These are phyloP conservation scores for Linhomoeus sp. DNA, from an alignment of 2,888 invertebrate genomes.

Conservation along the genomic window DNA sequence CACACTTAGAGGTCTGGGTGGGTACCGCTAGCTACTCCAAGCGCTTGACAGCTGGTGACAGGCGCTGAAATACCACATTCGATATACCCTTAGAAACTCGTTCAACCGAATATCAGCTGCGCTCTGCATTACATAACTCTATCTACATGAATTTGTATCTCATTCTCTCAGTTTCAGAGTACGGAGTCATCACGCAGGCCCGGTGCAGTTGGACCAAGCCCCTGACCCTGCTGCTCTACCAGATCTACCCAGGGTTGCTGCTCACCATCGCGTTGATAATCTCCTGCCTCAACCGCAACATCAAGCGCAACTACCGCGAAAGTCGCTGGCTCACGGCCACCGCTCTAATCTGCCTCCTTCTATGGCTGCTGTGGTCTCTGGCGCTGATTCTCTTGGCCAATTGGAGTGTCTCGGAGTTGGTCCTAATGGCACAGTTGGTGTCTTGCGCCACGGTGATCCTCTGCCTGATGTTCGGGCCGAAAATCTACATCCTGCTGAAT, in stretches of 20 bases:
- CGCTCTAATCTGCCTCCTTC: not conserved
- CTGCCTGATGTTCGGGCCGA: slow-evolving; percentile 24
- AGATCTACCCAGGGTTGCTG: slow-evolving; percentile 17
- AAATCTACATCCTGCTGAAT: slow-evolving; percentile 24
- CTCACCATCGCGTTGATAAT: slow-evolving; percentile 20
- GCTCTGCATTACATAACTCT: too few species aligned
- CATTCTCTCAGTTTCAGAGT: too few species aligned
- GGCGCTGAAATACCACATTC: too few species aligned
- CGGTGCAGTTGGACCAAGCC: slow-evolving; percentile 2
- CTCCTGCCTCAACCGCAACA: slow-evolving; percentile 18
- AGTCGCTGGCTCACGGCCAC: too few species aligned
- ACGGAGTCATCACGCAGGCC: not conserved
- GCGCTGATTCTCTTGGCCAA: not conserved
- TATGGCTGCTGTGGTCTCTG: slow-evolving; percentile 1
- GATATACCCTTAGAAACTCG: too few species aligned
- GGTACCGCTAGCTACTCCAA: too few species aligned
- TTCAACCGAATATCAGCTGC: too few species aligned
- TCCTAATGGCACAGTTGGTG: slow-evolving; percentile 17
- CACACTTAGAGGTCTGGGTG: too few species aligned
- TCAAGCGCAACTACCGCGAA: slow-evolving; percentile 24
- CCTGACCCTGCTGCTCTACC: slow-evolving; percentile 9
- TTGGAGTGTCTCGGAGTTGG: slow-evolving; percentile 7
- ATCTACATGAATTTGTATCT: too few species aligned
- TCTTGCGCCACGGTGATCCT: slow-evolving; percentile 19
- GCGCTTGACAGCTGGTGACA: too few species aligned